phyloP scores from a whole-genome alignment of 2,888 invertebrate genomes.

The Malachius bipustulatus region DNA sequence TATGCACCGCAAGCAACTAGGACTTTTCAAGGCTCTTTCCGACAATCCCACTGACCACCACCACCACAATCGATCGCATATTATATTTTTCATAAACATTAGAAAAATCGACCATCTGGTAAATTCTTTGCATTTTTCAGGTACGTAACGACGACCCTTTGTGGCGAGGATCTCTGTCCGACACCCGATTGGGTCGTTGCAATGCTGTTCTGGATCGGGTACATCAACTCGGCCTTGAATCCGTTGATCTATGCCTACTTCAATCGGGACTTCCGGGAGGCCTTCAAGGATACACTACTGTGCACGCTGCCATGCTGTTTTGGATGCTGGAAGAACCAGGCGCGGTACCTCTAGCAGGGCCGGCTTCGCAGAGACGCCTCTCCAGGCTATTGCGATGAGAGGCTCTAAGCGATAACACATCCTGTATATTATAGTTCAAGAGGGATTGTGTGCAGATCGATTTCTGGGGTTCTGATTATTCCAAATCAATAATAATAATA shows the following conservation, averaged over 20 bases:
- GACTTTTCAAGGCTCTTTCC: too few species aligned
- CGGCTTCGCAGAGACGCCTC: slow-evolving; percentile 29
- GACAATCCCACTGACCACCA: too few species aligned
- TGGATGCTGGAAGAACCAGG: slow-evolving; percentile 58
- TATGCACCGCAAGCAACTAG: too few species aligned
- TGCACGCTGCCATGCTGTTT: slow-evolving; percentile 77
- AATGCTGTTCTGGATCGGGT: slow-evolving; percentile 86
- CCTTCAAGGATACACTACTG: slow-evolving; percentile 83
- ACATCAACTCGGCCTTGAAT: slow-evolving; percentile 91
- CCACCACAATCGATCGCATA: too few species aligned
- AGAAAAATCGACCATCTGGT: too few species aligned
- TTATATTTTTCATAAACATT: too few species aligned
- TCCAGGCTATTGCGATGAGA: slow-evolving; percentile 30
- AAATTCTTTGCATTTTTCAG: slow-evolving; percentile 43
- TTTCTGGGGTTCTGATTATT: too few species aligned
- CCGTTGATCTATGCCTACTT: slow-evolving; percentile 93
- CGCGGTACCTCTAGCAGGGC: slow-evolving; percentile 40
- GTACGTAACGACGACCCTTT: slow-evolving; percentile 75
- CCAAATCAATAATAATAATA: too few species aligned
- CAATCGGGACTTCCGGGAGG: slow-evolving; percentile 92
- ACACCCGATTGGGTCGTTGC: slow-evolving; percentile 57
- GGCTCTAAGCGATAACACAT: slow-evolving; percentile 24
- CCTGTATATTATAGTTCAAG: too few species aligned
- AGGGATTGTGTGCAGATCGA: too few species aligned
- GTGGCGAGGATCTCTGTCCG: slow-evolving; percentile 55